These are phyloP conservation scores for Morinoia aosen DNA, from an alignment of 2,888 invertebrate species.

Conservation along the genomic window DNA sequence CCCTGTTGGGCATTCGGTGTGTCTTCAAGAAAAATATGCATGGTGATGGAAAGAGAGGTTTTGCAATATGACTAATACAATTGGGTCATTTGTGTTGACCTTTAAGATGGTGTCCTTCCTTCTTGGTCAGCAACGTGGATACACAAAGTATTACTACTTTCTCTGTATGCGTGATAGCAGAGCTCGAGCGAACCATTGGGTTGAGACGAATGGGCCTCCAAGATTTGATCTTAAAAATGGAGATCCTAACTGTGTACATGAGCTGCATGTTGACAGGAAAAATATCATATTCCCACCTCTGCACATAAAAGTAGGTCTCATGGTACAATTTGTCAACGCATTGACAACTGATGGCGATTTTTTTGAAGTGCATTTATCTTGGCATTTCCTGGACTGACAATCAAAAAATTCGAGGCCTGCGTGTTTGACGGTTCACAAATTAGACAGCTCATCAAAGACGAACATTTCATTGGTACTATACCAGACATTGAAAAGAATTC, in stretches of 20 bases:
- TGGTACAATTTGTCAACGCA: background rate
- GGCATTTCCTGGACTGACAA: constrained; percentile 31
- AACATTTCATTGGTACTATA: background rate
- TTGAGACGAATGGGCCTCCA: constrained; percentile 52
- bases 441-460: background rate
- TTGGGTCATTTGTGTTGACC: constrained; percentile 55
- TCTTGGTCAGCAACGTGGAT: constrained; percentile 54
- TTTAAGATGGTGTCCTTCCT: constrained; percentile 54
- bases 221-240: constrained; percentile 47
- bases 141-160: constrained; percentile 54
- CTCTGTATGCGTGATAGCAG: constrained; percentile 52
- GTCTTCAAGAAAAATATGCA: background rate
- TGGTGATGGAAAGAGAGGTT: background rate
- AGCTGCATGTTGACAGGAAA: constrained; percentile 48
- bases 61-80: constrained; percentile 56
- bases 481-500: background rate
- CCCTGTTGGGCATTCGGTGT: constrained; percentile 13
- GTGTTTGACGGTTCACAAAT: background rate
- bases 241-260: background rate
- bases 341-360: background rate
- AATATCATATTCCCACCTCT: background rate
- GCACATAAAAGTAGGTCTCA: background rate
- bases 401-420: constrained; percentile 7
- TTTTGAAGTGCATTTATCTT: constrained; percentile 42
- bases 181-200: constrained; percentile 53